phyloP scores from a whole-genome alignment of 2,113 vertebrate species.

The Tretioscincus oriximinensis region DNA sequence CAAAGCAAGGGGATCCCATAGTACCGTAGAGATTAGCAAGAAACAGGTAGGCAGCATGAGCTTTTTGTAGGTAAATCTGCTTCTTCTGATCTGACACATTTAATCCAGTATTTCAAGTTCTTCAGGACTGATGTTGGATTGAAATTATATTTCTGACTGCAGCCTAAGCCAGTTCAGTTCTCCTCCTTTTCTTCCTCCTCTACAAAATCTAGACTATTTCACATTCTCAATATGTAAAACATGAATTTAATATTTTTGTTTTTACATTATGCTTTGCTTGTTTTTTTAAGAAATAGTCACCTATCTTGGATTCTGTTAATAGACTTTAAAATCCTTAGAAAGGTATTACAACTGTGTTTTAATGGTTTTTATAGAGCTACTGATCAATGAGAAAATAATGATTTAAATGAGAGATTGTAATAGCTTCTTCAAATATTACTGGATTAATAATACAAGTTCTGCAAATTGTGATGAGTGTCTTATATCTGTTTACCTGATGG shows the following conservation, averaged over 20 bases:
- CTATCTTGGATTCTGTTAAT: neutral
- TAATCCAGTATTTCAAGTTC: no score
- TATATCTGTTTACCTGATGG: conserved; percentile 23
- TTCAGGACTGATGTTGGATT: no score
- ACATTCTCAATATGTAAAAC: neutral
- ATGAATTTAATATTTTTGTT: neutral
- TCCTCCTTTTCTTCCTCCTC: no score
- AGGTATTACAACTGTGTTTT: neutral
- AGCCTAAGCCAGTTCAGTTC: no score
- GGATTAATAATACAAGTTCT: conserved; percentile 36
- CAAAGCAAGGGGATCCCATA: no score
- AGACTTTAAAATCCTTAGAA: neutral
- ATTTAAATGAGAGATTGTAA: conserved; percentile 35
- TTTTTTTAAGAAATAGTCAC: conserved; percentile 24
- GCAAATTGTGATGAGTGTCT: conserved; percentile 32
- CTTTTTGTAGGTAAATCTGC: no score
- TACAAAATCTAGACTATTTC: neutral
- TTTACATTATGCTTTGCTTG: conserved; percentile 12
- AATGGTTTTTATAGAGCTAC: conserved; percentile 12
- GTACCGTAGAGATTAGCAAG: no score
- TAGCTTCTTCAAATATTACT: conserved; percentile 34
- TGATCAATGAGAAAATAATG: conserved; percentile 32
- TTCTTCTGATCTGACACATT: no score
- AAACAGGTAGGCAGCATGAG: no score
- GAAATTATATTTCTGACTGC: no score